Conservation (phyloP, 1,140 invertebrate species). For the Mesaphorura yosii region DNA sequence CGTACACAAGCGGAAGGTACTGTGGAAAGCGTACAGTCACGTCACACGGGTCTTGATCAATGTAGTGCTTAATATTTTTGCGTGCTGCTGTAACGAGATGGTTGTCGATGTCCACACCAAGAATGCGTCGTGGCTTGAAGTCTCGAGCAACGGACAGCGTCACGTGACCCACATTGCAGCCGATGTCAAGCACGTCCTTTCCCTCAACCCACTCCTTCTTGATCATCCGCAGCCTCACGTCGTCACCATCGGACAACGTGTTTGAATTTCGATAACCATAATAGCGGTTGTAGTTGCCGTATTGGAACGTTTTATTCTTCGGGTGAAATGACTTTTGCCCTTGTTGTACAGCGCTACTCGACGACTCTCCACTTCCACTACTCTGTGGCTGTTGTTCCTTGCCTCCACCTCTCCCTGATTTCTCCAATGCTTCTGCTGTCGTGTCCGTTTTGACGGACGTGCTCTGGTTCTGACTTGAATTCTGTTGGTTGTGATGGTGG, state of each 20-base stretch:
- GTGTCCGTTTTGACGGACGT: conserved; percentile 25
- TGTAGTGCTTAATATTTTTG: conserved; percentile 68
- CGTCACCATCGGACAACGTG: conserved; percentile 60
- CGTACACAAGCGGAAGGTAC: conserved; percentile 73
- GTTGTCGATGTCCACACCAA: conserved; percentile 91
- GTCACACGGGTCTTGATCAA: conserved; percentile 43
- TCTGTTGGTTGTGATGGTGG: conserved; percentile 29
- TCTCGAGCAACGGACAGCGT: conserved; percentile 69
- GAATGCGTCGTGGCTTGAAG: conserved; percentile 66
- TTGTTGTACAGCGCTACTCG: too few relatives aligned
- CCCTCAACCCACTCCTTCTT: conserved; percentile 71
- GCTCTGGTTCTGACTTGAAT: too few relatives aligned
- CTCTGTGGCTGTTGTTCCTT: conserved; percentile 39
- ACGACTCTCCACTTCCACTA: conserved; percentile 34
- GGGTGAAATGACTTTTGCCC: conserved; percentile 21
- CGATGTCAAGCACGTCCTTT: conserved; percentile 90
- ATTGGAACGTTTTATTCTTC: conserved; percentile 68
- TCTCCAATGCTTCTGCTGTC: too few relatives aligned
- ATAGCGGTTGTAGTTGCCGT: conserved; percentile 93
- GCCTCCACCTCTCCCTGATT: too few relatives aligned
- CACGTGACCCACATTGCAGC: conserved; percentile 93
- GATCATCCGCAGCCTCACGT: conserved; percentile 70
- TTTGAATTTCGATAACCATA: conserved; percentile 80
- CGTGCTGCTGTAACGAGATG: conserved; percentile 69
- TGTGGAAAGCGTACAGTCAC: conserved; percentile 58